Evolutionary conservation across 2,888 invertebrate species (phyloP).

Genomic region (Amitus sp.): DNA sequence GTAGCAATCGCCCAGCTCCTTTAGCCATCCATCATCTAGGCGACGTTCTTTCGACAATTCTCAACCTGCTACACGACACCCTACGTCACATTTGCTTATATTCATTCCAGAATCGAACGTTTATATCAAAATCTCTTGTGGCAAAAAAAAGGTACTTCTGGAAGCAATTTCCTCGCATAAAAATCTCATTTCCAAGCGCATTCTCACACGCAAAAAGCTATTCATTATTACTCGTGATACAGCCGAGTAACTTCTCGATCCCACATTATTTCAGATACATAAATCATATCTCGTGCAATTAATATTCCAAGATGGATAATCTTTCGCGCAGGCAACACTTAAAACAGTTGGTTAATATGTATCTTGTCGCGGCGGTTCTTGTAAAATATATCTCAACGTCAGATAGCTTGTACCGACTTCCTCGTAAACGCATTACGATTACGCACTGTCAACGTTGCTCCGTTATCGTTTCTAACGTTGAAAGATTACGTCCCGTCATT

Average conservation of each 20-base stretch:
- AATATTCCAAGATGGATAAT: background rate
- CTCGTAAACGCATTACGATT: background rate
- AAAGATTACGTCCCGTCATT: background rate
- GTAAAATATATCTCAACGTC: background rate
- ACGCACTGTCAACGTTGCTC: background rate
- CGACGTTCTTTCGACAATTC: conserved; percentile 26
- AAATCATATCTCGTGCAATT: background rate
- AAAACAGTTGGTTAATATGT: background rate
- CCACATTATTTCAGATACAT: background rate
- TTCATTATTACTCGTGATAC: too few relatives aligned
- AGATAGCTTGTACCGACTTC: background rate
- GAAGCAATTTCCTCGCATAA: too few relatives aligned
- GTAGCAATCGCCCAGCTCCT: conserved; percentile 23
- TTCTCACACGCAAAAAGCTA: too few relatives aligned
- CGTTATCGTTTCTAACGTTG: background rate
- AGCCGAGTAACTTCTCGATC: too few relatives aligned
- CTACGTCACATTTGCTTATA: conserved; percentile 2
- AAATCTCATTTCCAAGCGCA: too few relatives aligned
- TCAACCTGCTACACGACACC: conserved; percentile 7
- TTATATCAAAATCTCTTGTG: background rate
- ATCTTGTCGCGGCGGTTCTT: background rate
- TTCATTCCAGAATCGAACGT: background rate
- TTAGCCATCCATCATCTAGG: conserved; percentile 25
- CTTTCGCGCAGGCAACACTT: background rate
- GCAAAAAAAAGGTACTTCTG: too few relatives aligned